Percentiles rank a stretch among this genome's conserved stretches.
Evolutionary conservation across 2,797 vertebrate genomes (phyloP).

Genomic region (Falco naumanni): DNA sequence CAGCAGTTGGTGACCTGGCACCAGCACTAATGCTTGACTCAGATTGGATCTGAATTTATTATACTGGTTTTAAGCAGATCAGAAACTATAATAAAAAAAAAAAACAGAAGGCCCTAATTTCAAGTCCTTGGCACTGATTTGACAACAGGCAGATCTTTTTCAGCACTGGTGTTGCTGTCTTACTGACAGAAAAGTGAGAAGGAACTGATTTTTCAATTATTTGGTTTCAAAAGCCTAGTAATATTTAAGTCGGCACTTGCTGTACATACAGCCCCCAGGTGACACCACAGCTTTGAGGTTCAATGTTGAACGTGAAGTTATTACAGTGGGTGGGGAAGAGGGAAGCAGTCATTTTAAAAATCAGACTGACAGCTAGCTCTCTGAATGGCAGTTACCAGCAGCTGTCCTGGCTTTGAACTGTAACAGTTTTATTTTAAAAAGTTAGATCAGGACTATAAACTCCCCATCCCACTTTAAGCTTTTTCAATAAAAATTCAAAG

Average conservation of each 20-base stretch:
- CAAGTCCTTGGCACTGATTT: background rate
- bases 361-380: slow-evolving; percentile 22
- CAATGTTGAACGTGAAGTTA: slow-evolving; percentile 9
- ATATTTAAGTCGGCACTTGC: background rate
- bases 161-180: background rate
- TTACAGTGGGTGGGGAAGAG: slow-evolving; percentile 34
- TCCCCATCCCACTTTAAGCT: slow-evolving; percentile 14
- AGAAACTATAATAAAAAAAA: background rate
- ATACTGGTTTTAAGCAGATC: background rate
- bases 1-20: background rate
- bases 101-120: background rate
- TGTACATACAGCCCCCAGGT: slow-evolving; percentile 23
- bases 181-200: slow-evolving; percentile 7
- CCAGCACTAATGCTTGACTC: background rate
- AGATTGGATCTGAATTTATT: background rate
- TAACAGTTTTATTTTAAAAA: slow-evolving; percentile 39
- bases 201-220: slow-evolving; percentile 27
- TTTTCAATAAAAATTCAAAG: slow-evolving; percentile 62
- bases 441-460: slow-evolving; percentile 38
- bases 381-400: slow-evolving; percentile 32
- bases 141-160: background rate
- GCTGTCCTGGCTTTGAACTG: slow-evolving; percentile 49
- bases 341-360: slow-evolving; percentile 37
- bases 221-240: slow-evolving; percentile 17
- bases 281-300: slow-evolving; percentile 53